phyloP scores from a whole-genome alignment of 2,113 vertebrate genomes.

The Alectura lathami region DNA sequence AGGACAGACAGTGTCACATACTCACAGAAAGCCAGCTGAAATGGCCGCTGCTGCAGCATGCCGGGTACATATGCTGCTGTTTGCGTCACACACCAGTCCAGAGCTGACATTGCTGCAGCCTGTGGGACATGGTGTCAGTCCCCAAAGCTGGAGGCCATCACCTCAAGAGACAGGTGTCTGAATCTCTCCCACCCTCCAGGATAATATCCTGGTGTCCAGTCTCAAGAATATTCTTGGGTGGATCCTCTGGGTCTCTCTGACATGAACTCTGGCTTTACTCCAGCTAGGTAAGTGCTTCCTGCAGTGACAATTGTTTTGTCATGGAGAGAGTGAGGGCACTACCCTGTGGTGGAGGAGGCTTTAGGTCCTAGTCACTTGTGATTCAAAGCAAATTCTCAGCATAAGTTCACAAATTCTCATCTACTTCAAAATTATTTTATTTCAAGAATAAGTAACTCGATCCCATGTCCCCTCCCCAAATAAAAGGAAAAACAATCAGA shows the following conservation, averaged over 20 bases:
- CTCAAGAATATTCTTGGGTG: conserved; percentile 1
- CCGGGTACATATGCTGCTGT: no score
- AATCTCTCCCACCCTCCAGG: not conserved
- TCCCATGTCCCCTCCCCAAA: not conserved
- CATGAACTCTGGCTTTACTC: not conserved
- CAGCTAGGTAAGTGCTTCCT: not conserved
- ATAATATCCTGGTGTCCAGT: not conserved
- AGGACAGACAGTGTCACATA: no score
- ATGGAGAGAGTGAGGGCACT: not conserved
- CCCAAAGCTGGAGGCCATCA: not conserved
- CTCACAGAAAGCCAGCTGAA: no score
- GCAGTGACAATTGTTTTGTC: not conserved
- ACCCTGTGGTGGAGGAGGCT: not conserved
- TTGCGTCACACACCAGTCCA: not conserved
- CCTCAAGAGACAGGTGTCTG: not conserved
- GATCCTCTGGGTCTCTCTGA: not conserved
- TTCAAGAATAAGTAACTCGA: not conserved
- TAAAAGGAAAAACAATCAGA: not conserved
- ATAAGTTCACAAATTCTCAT: not conserved
- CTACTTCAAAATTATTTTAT: not conserved
- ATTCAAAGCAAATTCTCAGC: not conserved
- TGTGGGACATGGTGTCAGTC: no score
- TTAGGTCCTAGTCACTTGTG: not conserved
- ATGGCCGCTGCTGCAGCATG: no score
- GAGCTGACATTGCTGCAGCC: rapidly evolving